A percentile compares a stretch with the other conserved stretches of the same genome.
phyloP scores from a whole-genome alignment of 2,113 vertebrate genomes.

The Neolamprologus kungweensis region DNA sequence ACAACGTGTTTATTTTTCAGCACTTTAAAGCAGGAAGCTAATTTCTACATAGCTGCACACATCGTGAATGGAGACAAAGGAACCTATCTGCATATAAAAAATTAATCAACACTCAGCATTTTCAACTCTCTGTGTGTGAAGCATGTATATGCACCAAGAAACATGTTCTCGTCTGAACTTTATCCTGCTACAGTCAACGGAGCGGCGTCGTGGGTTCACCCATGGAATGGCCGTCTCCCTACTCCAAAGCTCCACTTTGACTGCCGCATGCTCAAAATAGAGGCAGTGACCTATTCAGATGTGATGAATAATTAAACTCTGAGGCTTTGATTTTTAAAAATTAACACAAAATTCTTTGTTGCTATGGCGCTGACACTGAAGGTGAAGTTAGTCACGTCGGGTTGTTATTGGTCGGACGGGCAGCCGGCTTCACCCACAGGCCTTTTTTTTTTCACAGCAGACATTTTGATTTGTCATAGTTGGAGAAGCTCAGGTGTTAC shows the following conservation, averaged over 20 bases:
- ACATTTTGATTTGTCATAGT: slow-evolving; percentile 14
- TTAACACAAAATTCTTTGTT: slow-evolving; percentile 32
- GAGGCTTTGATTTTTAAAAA: slow-evolving; percentile 45
- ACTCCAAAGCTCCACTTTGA: slow-evolving; percentile 31
- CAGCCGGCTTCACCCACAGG: neutral
- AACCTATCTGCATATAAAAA: neutral
- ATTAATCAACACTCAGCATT: neutral
- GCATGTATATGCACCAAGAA: neutral
- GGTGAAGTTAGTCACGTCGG: slow-evolving; percentile 19
- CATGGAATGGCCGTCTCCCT: slow-evolving; percentile 18
- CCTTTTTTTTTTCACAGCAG: neutral
- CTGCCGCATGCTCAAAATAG: slow-evolving; percentile 55
- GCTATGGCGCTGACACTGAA: slow-evolving; percentile 16
- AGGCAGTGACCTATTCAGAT: slow-evolving; percentile 67
- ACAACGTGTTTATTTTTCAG: neutral
- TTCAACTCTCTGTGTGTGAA: neutral
- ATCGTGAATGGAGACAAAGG: neutral
- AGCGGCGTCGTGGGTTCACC: neutral
- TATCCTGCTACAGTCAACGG: neutral
- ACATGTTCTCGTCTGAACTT: neutral
- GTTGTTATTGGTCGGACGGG: neutral
- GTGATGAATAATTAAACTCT: slow-evolving; percentile 65
- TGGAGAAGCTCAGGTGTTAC: slow-evolving; percentile 1
- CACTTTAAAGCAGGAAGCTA: neutral
- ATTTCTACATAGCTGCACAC: neutral